These are phyloP conservation scores for Diachrysia chrysitis DNA, from an alignment of 2,888 invertebrate genomes.

Conservation along the genomic window DNA sequence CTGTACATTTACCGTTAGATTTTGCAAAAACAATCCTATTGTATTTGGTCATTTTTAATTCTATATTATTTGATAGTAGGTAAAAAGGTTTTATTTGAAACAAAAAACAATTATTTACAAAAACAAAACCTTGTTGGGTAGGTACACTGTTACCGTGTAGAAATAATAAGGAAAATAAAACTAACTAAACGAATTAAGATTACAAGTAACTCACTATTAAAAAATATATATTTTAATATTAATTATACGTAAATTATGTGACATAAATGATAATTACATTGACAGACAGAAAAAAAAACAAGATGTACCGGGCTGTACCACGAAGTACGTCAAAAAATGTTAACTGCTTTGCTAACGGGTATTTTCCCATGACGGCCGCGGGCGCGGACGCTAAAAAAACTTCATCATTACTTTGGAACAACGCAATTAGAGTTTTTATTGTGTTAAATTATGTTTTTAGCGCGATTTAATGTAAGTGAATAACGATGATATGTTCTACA, in stretches of 20 bases:
- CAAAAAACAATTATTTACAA: neutral
- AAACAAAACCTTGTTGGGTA: too few species aligned
- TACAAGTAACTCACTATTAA: too few species aligned
- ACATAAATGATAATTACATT: neutral
- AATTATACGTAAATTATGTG: too few species aligned
- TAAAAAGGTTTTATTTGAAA: neutral
- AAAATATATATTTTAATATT: too few species aligned
- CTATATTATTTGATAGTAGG: neutral
- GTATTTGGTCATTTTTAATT: neutral
- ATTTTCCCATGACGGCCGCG: slow-evolving; percentile 5
- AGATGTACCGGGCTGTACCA: neutral
- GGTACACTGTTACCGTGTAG: too few species aligned
- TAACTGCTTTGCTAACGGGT: neutral
- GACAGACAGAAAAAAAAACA: neutral
- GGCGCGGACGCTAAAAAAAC: slow-evolving; percentile 11
- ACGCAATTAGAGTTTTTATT: slow-evolving; percentile 16
- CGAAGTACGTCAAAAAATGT: neutral
- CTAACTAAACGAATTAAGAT: too few species aligned
- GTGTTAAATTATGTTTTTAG: slow-evolving; percentile 5
- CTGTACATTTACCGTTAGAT: neutral
- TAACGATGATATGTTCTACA: too few species aligned
- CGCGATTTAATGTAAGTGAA: neutral
- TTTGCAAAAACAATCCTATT: neutral
- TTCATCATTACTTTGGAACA: slow-evolving; percentile 3
- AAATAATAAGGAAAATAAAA: too few species aligned